Evolutionary conservation across 2,113 vertebrate genomes (phyloP).

Genomic region (Diphyllodes magnificus): DNA sequence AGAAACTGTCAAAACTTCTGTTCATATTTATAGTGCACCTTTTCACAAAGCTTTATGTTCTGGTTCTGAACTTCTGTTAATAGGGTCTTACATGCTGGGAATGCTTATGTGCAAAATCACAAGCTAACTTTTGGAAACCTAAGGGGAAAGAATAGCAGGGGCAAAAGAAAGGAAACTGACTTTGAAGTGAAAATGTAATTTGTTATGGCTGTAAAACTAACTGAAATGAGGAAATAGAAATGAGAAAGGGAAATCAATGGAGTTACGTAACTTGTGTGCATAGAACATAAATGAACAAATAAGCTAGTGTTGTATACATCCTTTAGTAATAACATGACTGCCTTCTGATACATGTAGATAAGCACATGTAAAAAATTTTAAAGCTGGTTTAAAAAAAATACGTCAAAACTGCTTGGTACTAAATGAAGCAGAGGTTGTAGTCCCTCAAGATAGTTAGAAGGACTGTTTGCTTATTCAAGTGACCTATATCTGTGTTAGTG

Average conservation of each 20-base stretch:
- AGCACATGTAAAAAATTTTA: background rate
- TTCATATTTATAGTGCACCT: background rate
- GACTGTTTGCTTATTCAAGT: background rate
- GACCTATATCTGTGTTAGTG: background rate
- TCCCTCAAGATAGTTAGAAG: background rate
- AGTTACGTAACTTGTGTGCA: background rate
- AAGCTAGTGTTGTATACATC: background rate
- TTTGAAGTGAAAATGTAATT: conserved; percentile 14
- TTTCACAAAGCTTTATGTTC: background rate
- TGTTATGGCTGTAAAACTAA: background rate
- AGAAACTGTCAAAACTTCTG: background rate
- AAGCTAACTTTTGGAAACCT: background rate
- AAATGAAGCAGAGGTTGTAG: background rate
- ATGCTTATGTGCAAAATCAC: conserved; percentile 17
- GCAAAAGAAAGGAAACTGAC: background rate
- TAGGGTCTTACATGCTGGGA: background rate
- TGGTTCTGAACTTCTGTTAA: background rate
- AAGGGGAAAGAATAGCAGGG: background rate
- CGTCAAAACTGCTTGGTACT: background rate
- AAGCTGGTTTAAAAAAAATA: background rate
- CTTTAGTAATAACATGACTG: background rate
- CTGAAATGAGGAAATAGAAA: conserved; percentile 14
- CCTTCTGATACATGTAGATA: background rate
- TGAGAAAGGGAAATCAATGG: background rate
- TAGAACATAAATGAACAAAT: background rate